A percentile compares a stretch with the other conserved stretches of the same genome.
These are phyloP conservation scores for Peucedramus taeniatus DNA, from an alignment of 2,113 vertebrate species.

Conservation along the genomic window DNA sequence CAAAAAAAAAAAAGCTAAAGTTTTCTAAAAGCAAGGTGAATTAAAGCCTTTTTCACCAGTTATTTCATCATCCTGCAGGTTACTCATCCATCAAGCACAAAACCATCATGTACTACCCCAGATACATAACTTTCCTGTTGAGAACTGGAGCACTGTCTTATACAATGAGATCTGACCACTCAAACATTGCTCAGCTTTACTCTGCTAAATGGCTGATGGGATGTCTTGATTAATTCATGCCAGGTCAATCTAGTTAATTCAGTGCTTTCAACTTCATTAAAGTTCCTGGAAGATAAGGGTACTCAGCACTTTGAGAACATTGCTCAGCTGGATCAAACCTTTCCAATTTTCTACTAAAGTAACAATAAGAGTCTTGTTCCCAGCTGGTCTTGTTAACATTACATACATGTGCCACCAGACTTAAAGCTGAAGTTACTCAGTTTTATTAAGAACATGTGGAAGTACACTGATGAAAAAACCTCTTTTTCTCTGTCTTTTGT, in stretches of 20 bases:
- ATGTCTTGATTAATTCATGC: slow-evolving; percentile 4
- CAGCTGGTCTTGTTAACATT: neutral
- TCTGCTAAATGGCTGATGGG: neutral
- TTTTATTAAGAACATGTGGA: neutral
- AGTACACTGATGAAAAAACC: neutral
- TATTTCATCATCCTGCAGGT: neutral
- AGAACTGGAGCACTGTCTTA: neutral
- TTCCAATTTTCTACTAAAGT: neutral
- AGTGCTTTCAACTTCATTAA: neutral
- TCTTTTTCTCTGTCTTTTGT: neutral
- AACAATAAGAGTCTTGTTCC: neutral
- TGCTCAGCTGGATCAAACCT: neutral
- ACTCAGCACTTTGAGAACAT: neutral
- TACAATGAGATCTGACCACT: neutral
- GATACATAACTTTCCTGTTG: neutral
- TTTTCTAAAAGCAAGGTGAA: neutral
- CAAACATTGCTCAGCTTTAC: neutral
- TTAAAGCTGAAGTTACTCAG: neutral
- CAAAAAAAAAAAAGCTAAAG: neutral
- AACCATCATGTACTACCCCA: neutral
- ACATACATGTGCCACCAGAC: neutral
- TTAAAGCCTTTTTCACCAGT: neutral
- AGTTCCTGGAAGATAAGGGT: neutral
- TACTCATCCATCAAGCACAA: neutral
- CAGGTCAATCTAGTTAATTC: neutral